phyloP scores from a whole-genome alignment of 2,113 vertebrate genomes.

The Bubalus kerabau region DNA sequence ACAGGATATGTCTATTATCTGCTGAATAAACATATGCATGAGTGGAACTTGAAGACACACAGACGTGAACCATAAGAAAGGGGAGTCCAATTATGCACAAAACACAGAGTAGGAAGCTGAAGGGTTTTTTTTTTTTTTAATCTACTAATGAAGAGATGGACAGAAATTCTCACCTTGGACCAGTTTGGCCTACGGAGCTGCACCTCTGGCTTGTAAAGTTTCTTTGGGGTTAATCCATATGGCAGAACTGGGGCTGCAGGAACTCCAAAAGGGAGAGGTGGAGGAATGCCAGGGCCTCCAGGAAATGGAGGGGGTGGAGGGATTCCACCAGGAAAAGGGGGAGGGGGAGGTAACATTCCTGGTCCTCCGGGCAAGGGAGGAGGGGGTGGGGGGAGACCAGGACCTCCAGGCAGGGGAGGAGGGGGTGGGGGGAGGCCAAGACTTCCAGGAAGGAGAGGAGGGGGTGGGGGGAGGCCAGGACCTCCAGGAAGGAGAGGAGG shows the following conservation, averaged over 20 bases:
- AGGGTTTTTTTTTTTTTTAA: neutral
- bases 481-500: slow-evolving; percentile 70
- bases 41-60: neutral
- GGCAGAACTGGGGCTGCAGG: slow-evolving; percentile 79
- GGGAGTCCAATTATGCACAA: neutral
- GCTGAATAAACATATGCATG: neutral
- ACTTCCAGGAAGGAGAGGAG: too few relatives aligned
- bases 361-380: slow-evolving; percentile 68
- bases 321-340: slow-evolving; percentile 74
- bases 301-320: slow-evolving; percentile 76
- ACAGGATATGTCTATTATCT: neutral
- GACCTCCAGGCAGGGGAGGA: too few relatives aligned
- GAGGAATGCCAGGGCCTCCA: slow-evolving; percentile 75
- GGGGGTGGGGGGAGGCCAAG: too few relatives aligned
- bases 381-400: slow-evolving; percentile 25
- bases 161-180: slow-evolving; percentile 85
- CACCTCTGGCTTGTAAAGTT: slow-evolving; percentile 86
- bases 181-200: slow-evolving; percentile 86
- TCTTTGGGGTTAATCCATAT: slow-evolving; percentile 86
- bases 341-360: slow-evolving; percentile 72
- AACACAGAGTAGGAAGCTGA: neutral
- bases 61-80: neutral
- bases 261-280: slow-evolving; percentile 75
- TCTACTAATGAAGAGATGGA: neutral
- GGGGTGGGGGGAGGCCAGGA: neutral